A percentile compares a stretch with the other conserved stretches of the same genome.
These are phyloP conservation scores for Hestina assimilis DNA, from an alignment of 1,140 invertebrate species.

Conservation along the genomic window DNA sequence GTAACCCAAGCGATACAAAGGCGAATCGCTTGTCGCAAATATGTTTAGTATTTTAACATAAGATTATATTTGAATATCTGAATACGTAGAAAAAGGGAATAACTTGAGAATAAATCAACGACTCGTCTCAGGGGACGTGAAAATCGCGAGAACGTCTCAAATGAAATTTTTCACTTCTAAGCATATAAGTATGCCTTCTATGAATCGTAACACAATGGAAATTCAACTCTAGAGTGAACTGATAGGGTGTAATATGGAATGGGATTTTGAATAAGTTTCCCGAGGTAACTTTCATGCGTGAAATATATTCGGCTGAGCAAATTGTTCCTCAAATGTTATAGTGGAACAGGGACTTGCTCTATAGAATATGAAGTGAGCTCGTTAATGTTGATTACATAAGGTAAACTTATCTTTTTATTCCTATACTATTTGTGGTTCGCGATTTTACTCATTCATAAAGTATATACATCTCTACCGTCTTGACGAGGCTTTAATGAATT, in stretches of 20 bases:
- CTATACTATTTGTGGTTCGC: too few relatives aligned
- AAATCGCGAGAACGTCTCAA: conserved; percentile 68
- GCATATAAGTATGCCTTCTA: conserved; percentile 42
- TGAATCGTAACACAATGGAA: conserved; percentile 22
- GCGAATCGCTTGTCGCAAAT: background rate
- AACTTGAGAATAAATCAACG: conserved; percentile 61
- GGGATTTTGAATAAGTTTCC: conserved; percentile 10
- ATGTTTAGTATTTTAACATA: conserved; percentile 6
- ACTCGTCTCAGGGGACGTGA: conserved; percentile 43
- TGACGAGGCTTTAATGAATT: too few relatives aligned
- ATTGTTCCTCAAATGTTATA: conserved; percentile 64
- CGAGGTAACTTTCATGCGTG: conserved; percentile 48
- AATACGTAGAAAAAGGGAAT: conserved; percentile 40
- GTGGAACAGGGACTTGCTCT: conserved; percentile 22
- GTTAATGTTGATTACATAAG: conserved; percentile 15
- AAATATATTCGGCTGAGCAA: conserved; percentile 66
- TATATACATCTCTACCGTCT: too few relatives aligned
- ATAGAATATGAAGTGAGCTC: conserved; percentile 13
- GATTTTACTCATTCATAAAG: too few relatives aligned
- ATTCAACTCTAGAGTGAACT: conserved; percentile 11
- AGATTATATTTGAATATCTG: conserved; percentile 14
- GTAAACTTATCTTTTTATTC: background rate
- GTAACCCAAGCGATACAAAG: background rate
- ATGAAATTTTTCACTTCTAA: conserved; percentile 66
- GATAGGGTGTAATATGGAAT: conserved; percentile 26